These are phyloP conservation scores for Pygoscelis antarcticus DNA, from an alignment of 2,113 vertebrate species.

Conservation along the genomic window DNA sequence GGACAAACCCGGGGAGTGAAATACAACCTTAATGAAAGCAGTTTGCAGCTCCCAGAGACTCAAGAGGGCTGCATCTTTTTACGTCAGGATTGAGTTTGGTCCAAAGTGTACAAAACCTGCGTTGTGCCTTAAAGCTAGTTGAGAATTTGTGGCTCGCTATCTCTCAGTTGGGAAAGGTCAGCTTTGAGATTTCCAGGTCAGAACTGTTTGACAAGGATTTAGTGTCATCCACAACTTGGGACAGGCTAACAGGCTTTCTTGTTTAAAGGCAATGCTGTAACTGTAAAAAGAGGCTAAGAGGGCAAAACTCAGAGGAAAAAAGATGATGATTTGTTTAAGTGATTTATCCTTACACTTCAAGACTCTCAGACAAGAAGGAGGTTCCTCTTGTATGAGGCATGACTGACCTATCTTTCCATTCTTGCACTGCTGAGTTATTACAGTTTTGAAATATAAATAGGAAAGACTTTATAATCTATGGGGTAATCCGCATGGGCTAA, in stretches of 20 bases:
- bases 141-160: conserved; percentile 7
- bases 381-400: neutral
- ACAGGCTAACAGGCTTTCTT: conserved; percentile 24
- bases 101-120: neutral
- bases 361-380: neutral
- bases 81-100: neutral
- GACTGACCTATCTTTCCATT: neutral
- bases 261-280: neutral
- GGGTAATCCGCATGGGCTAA: neutral
- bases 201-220: conserved; percentile 53
- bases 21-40: neutral
- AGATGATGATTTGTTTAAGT: neutral
- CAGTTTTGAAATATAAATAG: neutral
- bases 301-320: conserved; percentile 1
- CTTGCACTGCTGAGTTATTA: neutral
- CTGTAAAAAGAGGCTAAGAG: neutral
- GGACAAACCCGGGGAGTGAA: neutral
- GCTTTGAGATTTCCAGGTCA: conserved; percentile 53
- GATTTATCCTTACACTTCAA: conserved; percentile 12
- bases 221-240: conserved; percentile 1
- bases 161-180: conserved; percentile 21
- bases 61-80: neutral
- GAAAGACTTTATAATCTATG: neutral
- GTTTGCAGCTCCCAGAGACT: neutral
- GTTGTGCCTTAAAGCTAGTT: conserved; percentile 1